Percentiles rank a stretch among this genome's conserved stretches.
These are phyloP conservation scores for Bubo scandiacus DNA, from an alignment of 2,113 vertebrate species.

Conservation along the genomic window DNA sequence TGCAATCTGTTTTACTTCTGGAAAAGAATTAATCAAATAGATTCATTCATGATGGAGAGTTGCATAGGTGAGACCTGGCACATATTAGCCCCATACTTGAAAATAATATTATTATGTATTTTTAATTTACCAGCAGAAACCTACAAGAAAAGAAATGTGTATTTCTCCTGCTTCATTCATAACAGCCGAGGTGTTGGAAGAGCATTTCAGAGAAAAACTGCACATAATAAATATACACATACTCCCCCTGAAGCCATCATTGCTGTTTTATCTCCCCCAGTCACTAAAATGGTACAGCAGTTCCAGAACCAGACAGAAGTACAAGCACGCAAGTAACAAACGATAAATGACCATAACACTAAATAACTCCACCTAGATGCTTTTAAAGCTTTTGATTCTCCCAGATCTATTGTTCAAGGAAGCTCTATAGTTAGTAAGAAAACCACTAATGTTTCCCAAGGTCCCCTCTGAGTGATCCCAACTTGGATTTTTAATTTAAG, in stretches of 20 bases:
- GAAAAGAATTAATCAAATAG: neutral
- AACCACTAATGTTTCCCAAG: constrained; percentile 3
- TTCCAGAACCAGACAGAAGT: constrained; percentile 72
- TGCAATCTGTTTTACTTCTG: neutral
- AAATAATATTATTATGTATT: neutral
- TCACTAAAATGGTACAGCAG: constrained; percentile 33
- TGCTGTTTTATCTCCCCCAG: constrained; percentile 36
- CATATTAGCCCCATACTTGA: neutral
- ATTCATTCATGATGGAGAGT: neutral
- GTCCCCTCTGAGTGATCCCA: neutral
- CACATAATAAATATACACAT: neutral
- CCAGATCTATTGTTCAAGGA: neutral
- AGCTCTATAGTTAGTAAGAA: constrained; percentile 42
- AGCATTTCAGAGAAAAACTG: neutral
- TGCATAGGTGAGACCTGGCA: neutral
- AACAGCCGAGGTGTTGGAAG: neutral
- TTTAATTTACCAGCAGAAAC: neutral
- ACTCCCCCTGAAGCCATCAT: constrained; percentile 39
- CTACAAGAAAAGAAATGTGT: neutral
- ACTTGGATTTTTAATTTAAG: constrained; percentile 48
- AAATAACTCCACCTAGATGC: constrained; percentile 57
- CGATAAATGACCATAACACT: constrained; percentile 67
- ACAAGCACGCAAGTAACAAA: constrained; percentile 64
- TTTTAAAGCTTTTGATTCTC: constrained; percentile 31
- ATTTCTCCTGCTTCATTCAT: neutral